phyloP scores from a whole-genome alignment of 2,888 invertebrate genomes.

The Ectemnius continuus region DNA sequence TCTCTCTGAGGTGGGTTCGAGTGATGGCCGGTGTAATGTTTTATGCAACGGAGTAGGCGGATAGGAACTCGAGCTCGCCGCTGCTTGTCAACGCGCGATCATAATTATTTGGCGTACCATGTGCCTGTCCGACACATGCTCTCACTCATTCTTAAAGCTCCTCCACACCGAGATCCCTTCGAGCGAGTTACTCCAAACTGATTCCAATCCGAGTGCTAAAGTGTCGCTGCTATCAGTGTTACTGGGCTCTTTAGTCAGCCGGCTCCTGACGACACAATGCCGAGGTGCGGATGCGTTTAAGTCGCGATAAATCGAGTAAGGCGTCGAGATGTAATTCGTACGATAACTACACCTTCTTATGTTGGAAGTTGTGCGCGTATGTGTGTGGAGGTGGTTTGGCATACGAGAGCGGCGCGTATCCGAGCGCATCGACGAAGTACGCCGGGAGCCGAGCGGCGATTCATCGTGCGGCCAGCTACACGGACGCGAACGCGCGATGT shows the following conservation, averaged over 20 bases:
- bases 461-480: slow-evolving; percentile 4
- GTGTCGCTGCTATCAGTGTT: background rate
- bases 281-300: background rate
- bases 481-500: slow-evolving; percentile 6
- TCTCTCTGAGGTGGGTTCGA: slow-evolving; percentile 49
- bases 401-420: background rate
- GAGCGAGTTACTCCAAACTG: background rate
- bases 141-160: background rate
- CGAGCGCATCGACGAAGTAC: slow-evolving; percentile 7
- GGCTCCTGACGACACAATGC: too few species aligned
- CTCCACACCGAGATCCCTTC: background rate
- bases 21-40: slow-evolving; percentile 72
- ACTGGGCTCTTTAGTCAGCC: background rate
- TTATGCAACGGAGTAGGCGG: slow-evolving; percentile 68
- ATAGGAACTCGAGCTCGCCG: slow-evolving; percentile 60
- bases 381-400: background rate
- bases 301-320: background rate
- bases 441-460: background rate
- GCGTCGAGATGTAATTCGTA: too few species aligned
- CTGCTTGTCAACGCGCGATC: slow-evolving; percentile 71
- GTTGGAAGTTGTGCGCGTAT: too few species aligned
- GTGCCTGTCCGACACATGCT: background rate
- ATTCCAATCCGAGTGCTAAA: too few species aligned
- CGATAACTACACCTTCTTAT: too few species aligned
- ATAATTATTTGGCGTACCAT: slow-evolving; percentile 63